A percentile compares a stretch with the other conserved stretches of the same genome.
phyloP scores from a whole-genome alignment of 2,797 vertebrate genomes.

The Neoniphon sammara region DNA sequence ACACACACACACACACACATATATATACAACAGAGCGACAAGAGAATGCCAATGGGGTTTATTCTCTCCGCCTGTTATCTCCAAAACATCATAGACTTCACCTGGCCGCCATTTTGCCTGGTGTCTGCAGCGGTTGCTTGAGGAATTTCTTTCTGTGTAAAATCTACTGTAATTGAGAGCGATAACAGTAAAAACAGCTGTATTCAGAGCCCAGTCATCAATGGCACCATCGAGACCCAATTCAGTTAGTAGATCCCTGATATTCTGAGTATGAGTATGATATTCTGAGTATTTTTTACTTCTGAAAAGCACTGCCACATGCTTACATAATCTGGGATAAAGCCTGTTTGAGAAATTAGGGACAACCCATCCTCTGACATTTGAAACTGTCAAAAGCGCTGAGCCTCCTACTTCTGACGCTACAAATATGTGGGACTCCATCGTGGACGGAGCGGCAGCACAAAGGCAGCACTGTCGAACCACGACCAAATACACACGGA shows the following conservation, averaged over 20 bases:
- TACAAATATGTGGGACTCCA: constrained; percentile 37
- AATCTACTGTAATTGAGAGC: not conserved
- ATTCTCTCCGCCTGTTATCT: constrained; percentile 13
- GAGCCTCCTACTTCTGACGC: constrained; percentile 33
- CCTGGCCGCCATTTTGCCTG: constrained; percentile 2
- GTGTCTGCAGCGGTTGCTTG: not conserved
- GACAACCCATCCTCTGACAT: constrained; percentile 8
- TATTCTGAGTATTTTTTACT: too few relatives aligned
- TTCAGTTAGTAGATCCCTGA: too few relatives aligned
- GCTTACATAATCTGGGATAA: not conserved
- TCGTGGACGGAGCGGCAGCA: constrained; percentile 18
- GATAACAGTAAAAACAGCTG: not conserved
- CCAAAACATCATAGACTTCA: constrained; percentile 11
- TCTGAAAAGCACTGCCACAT: not conserved
- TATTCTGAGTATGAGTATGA: too few relatives aligned
- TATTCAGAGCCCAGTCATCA: not conserved
- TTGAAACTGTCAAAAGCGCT: not conserved
- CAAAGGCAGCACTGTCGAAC: constrained; percentile 52
- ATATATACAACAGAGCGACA: not conserved
- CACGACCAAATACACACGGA: constrained; percentile 7
- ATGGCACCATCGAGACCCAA: not conserved
- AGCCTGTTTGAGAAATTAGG: not conserved
- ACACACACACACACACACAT: constrained; percentile 20
- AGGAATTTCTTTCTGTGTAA: too few relatives aligned
- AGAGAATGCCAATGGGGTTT: not conserved